A percentile compares a stretch with the other conserved stretches of the same genome.
These are phyloP conservation scores for Galemys pyrenaicus DNA, from an alignment of 2,113 vertebrate species.

Conservation along the genomic window DNA sequence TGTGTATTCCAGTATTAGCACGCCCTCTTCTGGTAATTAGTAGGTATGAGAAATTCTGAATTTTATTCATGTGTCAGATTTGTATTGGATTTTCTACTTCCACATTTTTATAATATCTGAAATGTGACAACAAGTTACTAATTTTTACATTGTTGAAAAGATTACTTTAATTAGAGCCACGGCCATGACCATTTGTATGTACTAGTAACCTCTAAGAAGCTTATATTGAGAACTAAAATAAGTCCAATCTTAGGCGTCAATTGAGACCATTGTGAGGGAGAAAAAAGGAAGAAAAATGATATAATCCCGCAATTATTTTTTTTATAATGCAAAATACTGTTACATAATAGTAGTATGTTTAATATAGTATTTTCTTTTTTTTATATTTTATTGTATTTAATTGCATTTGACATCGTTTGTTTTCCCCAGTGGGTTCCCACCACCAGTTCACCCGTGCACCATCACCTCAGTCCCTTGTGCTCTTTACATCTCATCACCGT, in stretches of 20 bases:
- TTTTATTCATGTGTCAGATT: not conserved
- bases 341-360: too few species aligned
- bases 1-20: slow-evolving; percentile 71
- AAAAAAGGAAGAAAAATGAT: not conserved
- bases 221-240: not conserved
- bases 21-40: slow-evolving; percentile 85
- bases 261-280: not conserved
- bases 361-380: too few species aligned
- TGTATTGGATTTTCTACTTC: not conserved
- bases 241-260: not conserved
- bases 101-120: slow-evolving; percentile 46
- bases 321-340: too few species aligned
- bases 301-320: not conserved
- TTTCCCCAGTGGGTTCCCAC: too few species aligned
- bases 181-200: not conserved
- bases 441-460: too few species aligned
- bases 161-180: not conserved
- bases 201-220: not conserved
- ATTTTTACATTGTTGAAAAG: not conserved
- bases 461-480: too few species aligned
- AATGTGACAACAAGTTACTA: not conserved
- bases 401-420: too few species aligned
- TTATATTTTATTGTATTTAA: too few species aligned
- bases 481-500: too few species aligned
- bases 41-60: slow-evolving; percentile 50